Conservation (phyloP, 2,797 vertebrate genomes). For the Carapus acus region DNA sequence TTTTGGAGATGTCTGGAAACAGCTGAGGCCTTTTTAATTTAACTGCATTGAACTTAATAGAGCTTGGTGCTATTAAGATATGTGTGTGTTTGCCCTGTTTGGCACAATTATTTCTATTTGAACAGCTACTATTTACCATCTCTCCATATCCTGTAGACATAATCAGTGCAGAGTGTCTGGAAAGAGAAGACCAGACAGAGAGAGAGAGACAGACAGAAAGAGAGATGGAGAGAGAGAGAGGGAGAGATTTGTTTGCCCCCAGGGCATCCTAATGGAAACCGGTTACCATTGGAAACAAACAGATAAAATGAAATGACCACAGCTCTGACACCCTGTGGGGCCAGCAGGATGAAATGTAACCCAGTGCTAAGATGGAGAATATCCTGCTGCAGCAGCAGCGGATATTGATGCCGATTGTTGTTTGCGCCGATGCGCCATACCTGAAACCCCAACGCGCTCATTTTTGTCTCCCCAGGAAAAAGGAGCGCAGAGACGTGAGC, state of each 20-base stretch:
- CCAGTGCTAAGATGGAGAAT: not conserved
- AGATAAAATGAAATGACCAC: too few relatives aligned
- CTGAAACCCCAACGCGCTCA: too few relatives aligned
- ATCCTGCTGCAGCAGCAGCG: not conserved
- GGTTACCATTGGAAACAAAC: not conserved
- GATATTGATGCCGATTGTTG: not conserved
- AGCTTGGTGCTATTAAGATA: too few relatives aligned
- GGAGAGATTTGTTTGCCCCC: not conserved
- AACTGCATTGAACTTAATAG: too few relatives aligned
- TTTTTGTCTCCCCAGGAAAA: too few relatives aligned
- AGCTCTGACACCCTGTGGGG: too few relatives aligned
- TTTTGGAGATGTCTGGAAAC: too few relatives aligned
- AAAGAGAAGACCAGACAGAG: constrained; percentile 1
- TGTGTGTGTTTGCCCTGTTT: not conserved
- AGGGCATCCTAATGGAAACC: not conserved
- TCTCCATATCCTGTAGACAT: not conserved
- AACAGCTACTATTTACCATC: too few relatives aligned
- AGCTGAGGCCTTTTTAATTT: too few relatives aligned
- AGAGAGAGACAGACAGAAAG: not conserved
- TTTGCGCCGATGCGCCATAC: too few relatives aligned
- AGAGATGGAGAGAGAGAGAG: not conserved
- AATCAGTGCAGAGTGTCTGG: not conserved
- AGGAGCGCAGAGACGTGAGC: not conserved
- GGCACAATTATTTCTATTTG: too few relatives aligned
- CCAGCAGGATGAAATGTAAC: too few relatives aligned